phyloP scores from a whole-genome alignment of 2,888 invertebrate genomes.

The Drosophila borborema region DNA sequence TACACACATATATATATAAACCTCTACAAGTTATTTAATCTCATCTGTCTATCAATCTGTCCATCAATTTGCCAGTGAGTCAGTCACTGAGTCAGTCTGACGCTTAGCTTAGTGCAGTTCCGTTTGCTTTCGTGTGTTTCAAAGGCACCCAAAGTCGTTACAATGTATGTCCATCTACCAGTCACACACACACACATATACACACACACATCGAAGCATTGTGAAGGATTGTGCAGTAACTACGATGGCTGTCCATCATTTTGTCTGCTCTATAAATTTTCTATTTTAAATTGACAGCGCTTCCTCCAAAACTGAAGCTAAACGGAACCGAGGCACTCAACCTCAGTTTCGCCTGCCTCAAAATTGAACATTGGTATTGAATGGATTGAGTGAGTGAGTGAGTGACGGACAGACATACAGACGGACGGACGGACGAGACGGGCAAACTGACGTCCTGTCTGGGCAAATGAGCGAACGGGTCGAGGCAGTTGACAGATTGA shows the following conservation, averaged over 20 bases:
- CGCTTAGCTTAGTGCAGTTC: conserved; percentile 43
- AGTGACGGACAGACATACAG: conserved; percentile 32
- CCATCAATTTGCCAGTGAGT: conserved; percentile 84
- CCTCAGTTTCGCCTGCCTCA: conserved; percentile 53
- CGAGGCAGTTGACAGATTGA: conserved; percentile 76
- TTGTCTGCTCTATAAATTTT: conserved; percentile 84
- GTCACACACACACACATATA: conserved; percentile 14
- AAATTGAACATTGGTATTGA: conserved; percentile 49
- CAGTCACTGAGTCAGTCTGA: conserved; percentile 27
- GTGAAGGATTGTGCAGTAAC: conserved; percentile 52
- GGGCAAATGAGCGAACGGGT: conserved; percentile 80
- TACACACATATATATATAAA: conserved; percentile 56
- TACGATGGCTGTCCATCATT: conserved; percentile 84
- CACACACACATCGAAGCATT: conserved; percentile 26
- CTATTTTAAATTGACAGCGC: conserved; percentile 84
- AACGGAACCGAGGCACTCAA: conserved; percentile 74
- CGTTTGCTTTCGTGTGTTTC: conserved; percentile 37
- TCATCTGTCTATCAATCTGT: conserved; percentile 85
- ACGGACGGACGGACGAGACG: conserved; percentile 27
- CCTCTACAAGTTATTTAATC: conserved; percentile 85
- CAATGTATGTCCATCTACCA: conserved; percentile 48
- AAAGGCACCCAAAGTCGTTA: conserved; percentile 40
- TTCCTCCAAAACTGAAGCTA: conserved; percentile 82
- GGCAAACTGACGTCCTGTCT: conserved; percentile 75
- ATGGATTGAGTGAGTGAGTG: conserved; percentile 67